Conservation (phyloP, 2,888 invertebrate genomes). For the Eulithis testata region DNA sequence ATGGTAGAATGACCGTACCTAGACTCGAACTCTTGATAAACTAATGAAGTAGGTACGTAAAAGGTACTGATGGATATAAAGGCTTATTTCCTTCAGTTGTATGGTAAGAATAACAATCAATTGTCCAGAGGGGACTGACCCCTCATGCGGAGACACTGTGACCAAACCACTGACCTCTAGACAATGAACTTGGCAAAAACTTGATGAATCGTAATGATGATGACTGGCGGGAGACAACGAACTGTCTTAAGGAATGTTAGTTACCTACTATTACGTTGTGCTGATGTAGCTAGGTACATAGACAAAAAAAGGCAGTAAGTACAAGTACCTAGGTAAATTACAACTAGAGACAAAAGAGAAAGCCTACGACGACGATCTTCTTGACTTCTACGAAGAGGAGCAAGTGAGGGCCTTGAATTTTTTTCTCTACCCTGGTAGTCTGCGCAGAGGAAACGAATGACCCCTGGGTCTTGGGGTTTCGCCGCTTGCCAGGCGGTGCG, state of each 20-base stretch:
- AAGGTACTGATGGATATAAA: neutral
- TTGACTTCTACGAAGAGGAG: too few relatives aligned
- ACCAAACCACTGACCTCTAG: constrained; percentile 43
- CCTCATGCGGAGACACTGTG: constrained; percentile 34
- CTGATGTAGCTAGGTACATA: too few relatives aligned
- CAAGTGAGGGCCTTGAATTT: too few relatives aligned
- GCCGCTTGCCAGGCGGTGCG: too few relatives aligned
- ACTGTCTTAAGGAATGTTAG: constrained; percentile 30
- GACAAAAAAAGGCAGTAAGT: too few relatives aligned
- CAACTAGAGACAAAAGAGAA: too few relatives aligned
- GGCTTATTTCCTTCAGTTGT: neutral
- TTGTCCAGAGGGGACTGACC: constrained; percentile 23
- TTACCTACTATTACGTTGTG: neutral
- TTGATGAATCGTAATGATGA: constrained; percentile 41
- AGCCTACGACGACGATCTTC: too few relatives aligned
- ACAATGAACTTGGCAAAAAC: constrained; percentile 52
- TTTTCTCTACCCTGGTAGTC: too few relatives aligned
- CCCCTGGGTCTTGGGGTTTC: too few relatives aligned
- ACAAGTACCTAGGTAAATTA: too few relatives aligned
- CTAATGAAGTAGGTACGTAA: neutral
- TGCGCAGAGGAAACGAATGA: too few relatives aligned
- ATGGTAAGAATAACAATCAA: constrained; percentile 1
- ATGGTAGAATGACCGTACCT: neutral
- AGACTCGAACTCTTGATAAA: too few relatives aligned
- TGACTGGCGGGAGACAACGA: constrained; percentile 39